These are phyloP conservation scores for Nylanderia fulva DNA, from an alignment of 1,140 invertebrate species.

Conservation along the genomic window DNA sequence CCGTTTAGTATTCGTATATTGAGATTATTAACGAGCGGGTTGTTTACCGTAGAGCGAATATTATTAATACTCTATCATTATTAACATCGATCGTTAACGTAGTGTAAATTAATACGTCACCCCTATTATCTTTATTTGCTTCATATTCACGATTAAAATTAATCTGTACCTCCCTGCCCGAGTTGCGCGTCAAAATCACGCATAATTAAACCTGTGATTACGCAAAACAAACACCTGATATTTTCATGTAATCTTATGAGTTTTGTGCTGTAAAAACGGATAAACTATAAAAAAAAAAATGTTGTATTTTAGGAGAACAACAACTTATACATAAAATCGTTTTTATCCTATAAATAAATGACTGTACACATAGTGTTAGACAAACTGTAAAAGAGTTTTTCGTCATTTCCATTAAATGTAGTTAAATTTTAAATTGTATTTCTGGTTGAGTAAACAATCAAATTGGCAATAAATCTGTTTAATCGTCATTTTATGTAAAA, in stretches of 20 bases:
- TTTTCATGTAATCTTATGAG: conserved; percentile 3
- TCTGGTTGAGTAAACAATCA: conserved; percentile 13
- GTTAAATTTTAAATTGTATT: conserved; percentile 39
- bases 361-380: too few relatives aligned
- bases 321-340: too few relatives aligned
- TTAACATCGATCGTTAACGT: conserved; percentile 6
- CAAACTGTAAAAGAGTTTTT: conserved; percentile 36
- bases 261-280: conserved; percentile 27
- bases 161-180: neutral
- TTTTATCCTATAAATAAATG: too few relatives aligned
- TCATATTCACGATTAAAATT: conserved; percentile 41
- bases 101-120: conserved; percentile 48
- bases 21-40: conserved; percentile 20
- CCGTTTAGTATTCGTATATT: conserved; percentile 9
- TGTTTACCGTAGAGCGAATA: conserved; percentile 29
- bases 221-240: neutral
- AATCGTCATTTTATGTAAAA: conserved; percentile 20
- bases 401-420: conserved; percentile 35
- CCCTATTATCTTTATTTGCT: conserved; percentile 45
- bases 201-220: conserved; percentile 39
- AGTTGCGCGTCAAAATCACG: neutral
- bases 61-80: conserved; percentile 49
- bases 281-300: too few relatives aligned
- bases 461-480: conserved; percentile 51
- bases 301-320: too few relatives aligned